These are phyloP conservation scores for Pygoscelis adeliae DNA, from an alignment of 2,113 vertebrate species.

Conservation along the genomic window DNA sequence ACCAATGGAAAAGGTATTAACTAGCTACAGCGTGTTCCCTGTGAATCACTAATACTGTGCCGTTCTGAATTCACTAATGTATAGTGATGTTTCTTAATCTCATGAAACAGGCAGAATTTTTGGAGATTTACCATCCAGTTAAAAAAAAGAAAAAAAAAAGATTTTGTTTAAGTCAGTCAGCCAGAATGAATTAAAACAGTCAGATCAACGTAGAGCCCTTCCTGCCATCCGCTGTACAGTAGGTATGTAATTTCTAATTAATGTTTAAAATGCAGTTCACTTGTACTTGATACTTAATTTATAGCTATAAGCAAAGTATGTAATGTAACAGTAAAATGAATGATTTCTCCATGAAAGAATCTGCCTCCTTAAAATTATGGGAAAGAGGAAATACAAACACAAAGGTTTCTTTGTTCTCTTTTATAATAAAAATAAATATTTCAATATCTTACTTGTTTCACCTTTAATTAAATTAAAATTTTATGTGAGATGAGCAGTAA, in stretches of 20 bases:
- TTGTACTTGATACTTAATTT: constrained; percentile 74
- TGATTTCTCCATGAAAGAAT: constrained; percentile 35
- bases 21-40: not conserved
- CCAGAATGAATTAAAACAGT: constrained; percentile 53
- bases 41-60: not conserved
- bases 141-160: not conserved
- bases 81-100: not conserved
- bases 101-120: not conserved
- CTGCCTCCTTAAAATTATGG: constrained; percentile 7
- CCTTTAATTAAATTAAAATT: constrained; percentile 58
- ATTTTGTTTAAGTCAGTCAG: constrained; percentile 35
- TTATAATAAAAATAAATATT: constrained; percentile 60
- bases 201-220: constrained; percentile 22
- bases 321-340: not conserved
- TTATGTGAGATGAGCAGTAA: not conserved
- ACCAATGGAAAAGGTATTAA: not conserved
- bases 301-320: constrained; percentile 47
- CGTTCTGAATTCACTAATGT: not conserved
- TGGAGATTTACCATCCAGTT: not conserved
- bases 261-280: constrained; percentile 66
- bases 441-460: constrained; percentile 38
- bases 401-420: constrained; percentile 21
- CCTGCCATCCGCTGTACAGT: not conserved
- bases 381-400: constrained; percentile 24
- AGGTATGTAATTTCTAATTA: constrained; percentile 64